Conservation (phyloP, 35 echinoderm and acorn worm species). For the Hemicentrotus pulcherrimus region DNA sequence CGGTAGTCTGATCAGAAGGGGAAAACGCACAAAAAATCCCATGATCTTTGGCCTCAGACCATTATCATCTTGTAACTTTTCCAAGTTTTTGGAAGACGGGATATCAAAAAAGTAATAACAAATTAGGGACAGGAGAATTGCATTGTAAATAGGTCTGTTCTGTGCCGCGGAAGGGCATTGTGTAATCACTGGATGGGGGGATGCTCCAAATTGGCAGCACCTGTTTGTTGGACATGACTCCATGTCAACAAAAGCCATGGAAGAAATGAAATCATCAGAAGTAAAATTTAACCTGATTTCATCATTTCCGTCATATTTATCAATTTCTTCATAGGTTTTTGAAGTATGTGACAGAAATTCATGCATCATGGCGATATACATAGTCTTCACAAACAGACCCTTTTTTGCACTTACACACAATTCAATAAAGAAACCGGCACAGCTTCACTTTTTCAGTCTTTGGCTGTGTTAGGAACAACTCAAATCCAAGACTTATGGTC, state of each 20-base stretch:
- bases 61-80: neutral
- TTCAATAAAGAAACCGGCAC: too few relatives aligned
- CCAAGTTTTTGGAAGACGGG: neutral
- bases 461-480: too few relatives aligned
- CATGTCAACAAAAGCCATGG: neutral
- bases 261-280: neutral
- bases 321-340: neutral
- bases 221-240: neutral
- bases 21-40: neutral
- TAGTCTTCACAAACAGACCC: too few relatives aligned
- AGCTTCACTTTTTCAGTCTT: too few relatives aligned
- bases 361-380: neutral
- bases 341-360: neutral
- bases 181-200: neutral
- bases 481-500: too few relatives aligned
- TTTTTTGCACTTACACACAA: too few relatives aligned
- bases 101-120: neutral
- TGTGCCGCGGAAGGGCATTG: neutral
- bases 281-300: neutral
- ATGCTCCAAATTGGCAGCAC: neutral
- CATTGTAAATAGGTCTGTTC: neutral
- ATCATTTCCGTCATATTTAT: slow-evolving; percentile 13
- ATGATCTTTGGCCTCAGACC: neutral
- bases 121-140: neutral
- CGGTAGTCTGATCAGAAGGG: neutral